A percentile compares a stretch with the other conserved stretches of the same genome.
phyloP scores from a whole-genome alignment of 2,888 invertebrate genomes.

The Caenorhabditis sulstoni region DNA sequence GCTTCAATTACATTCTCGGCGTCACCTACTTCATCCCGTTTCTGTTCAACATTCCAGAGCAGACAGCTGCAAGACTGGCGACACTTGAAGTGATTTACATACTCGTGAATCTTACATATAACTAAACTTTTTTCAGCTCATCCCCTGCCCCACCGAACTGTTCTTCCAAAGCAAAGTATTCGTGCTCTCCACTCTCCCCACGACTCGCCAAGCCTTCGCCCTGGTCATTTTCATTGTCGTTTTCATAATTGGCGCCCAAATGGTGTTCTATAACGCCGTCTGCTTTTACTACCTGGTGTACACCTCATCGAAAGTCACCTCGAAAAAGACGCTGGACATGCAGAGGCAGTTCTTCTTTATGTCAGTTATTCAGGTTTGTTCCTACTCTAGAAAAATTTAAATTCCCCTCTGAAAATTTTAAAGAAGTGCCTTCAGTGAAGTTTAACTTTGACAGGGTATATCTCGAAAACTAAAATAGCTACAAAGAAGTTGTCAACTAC shows the following conservation, averaged over 20 bases:
- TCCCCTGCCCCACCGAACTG: neutral
- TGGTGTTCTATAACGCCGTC: conserved; percentile 1
- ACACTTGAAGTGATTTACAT: neutral
- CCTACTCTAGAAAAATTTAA: too few relatives aligned
- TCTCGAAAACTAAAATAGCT: too few relatives aligned
- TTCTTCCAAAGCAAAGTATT: conserved; percentile 1
- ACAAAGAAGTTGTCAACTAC: too few relatives aligned
- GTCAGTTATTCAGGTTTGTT: conserved; percentile 2
- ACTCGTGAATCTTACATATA: neutral
- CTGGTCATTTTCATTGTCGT: conserved; percentile 1
- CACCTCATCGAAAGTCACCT: neutral
- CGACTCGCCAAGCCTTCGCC: neutral
- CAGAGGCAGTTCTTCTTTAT: conserved; percentile 1
- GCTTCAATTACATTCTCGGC: neutral
- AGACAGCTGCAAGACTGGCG: neutral
- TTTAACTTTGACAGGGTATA: too few relatives aligned
- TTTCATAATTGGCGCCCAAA: neutral
- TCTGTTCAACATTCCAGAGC: neutral
- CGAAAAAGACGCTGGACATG: neutral
- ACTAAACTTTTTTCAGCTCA: neutral
- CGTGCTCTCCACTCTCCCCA: neutral
- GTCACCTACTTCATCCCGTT: neutral
- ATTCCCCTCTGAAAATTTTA: too few relatives aligned
- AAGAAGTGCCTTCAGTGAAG: too few relatives aligned
- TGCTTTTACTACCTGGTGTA: conserved; percentile 2